Evolutionary conservation across 2,797 vertebrate species (phyloP).

Genomic region (Acrocephalus scirpaceus): DNA sequence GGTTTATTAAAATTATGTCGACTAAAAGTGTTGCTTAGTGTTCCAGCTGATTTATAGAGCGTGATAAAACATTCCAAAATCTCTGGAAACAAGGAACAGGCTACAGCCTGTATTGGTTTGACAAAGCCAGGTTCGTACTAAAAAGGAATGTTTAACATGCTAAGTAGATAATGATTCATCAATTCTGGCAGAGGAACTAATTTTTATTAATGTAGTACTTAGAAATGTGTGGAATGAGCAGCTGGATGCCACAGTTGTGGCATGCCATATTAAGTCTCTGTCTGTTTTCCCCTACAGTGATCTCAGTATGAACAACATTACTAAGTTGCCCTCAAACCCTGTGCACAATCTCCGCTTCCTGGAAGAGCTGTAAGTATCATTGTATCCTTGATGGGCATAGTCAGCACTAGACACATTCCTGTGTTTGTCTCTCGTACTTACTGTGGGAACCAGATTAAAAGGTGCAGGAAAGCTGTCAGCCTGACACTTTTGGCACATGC

Average conservation of each 20-base stretch:
- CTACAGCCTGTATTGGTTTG: constrained; percentile 3
- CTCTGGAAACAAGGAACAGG: constrained; percentile 1
- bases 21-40: neutral
- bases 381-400: constrained; percentile 46
- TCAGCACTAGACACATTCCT: constrained; percentile 58
- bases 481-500: constrained; percentile 74
- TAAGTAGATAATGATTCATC: constrained; percentile 60
- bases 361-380: constrained; percentile 90
- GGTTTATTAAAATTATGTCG: constrained; percentile 12
- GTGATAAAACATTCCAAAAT: constrained; percentile 24
- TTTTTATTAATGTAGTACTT: constrained; percentile 63
- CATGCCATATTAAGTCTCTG: constrained; percentile 57
- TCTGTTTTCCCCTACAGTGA: constrained; percentile 83
- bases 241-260: constrained; percentile 66
- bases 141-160: constrained; percentile 3
- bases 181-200: constrained; percentile 49
- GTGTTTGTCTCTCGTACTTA: constrained; percentile 68
- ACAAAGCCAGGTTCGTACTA: neutral
- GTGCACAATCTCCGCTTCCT: constrained; percentile 88
- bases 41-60: constrained; percentile 40
- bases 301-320: constrained; percentile 96
- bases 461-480: constrained; percentile 73
- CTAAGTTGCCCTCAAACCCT: constrained; percentile 79
- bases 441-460: constrained; percentile 80
- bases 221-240: constrained; percentile 72